A percentile compares a stretch with the other conserved stretches of the same genome.
Evolutionary conservation across 2,113 vertebrate species (phyloP).

Genomic region (Ciconia boyciana): DNA sequence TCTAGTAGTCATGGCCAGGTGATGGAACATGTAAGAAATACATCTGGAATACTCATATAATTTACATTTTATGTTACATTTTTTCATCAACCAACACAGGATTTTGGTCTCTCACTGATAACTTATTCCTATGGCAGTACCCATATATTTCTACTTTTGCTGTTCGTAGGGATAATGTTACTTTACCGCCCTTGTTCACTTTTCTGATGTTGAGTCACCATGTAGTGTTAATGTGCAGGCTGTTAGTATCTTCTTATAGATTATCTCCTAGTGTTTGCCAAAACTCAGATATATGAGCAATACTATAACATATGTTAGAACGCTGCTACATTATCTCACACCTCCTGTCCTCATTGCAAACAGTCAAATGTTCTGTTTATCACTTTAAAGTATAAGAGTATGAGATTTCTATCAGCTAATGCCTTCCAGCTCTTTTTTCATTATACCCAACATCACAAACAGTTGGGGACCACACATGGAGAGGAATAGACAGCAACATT

Average conservation of each 20-base stretch:
- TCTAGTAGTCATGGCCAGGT: not conserved
- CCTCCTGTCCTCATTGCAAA: conserved; percentile 41
- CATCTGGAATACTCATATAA: not conserved
- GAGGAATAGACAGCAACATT: not conserved
- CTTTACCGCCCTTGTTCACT: not conserved
- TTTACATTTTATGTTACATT: not conserved
- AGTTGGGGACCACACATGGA: not conserved
- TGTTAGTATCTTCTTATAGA: conserved; percentile 16
- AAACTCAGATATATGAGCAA: conserved; percentile 43
- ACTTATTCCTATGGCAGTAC: fast-evolving
- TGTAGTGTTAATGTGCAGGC: not conserved
- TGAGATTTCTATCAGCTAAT: conserved; percentile 33
- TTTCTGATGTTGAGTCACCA: not conserved
- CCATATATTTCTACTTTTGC: not conserved
- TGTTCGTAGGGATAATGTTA: not conserved
- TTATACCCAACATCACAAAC: not conserved
- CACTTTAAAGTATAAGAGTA: not conserved
- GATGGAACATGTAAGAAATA: not conserved
- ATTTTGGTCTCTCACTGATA: not conserved
- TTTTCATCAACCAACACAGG: not conserved
- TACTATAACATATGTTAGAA: conserved; percentile 47
- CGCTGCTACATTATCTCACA: conserved; percentile 8
- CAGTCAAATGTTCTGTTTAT: conserved; percentile 35
- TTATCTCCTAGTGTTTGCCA: conserved; percentile 3
- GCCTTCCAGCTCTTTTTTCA: conserved; percentile 29